Base-by-base conservation (phyloP, 2,113 vertebrate genomes). In the Typhlomys cinereus region DNA sequence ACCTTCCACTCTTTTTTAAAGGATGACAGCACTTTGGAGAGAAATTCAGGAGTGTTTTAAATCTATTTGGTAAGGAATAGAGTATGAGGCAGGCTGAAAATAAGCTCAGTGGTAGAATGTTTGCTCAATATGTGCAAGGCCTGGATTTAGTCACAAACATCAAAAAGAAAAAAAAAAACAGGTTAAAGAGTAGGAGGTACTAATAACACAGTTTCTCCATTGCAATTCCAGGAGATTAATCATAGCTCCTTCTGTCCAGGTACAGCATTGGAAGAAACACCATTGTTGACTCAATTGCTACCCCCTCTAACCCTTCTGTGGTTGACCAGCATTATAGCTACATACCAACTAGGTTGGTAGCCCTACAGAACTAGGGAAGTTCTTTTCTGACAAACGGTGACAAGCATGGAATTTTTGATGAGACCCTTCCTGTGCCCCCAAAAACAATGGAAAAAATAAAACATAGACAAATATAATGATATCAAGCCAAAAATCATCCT, bases 281-380 rank as follows among this genome's bases (percentile, higher is more conserved):
- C 4, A 3, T 20, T 66, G 36, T 23, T 17, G 29, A 25, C 3
- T 15, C 31, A 41, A 39, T 25, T 36, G 39, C 44, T 3, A 3
- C 54, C 74, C 41, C 62, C n/a, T 4, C 46, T 82, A 62, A 23
- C 5, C 23, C 85, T n/a, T 79, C 57, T 39, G 27, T n/a, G 46
- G 44, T 11, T 36, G 36, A 67, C 18, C 64, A 74, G 75, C 48
- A 82, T 71, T 70, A 82, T 84, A 93, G 91, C 91, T 96, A 95
- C 73, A 85, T 62, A 50, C n/a, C 73, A 50, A 66, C 70, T 11
- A 93, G 70, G 54, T 94, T 75, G 50, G 70, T 95, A 90, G 92
- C 90, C 95, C 94, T 85, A 95, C 0, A 75, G n/a, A 83, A 90
- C 29, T 79, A 90, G 41, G 48, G 64, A 90, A 93, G 87, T 75